Base-by-base conservation (phyloP, 2,888 invertebrate species). In the Drosophila planitibia region DNA sequence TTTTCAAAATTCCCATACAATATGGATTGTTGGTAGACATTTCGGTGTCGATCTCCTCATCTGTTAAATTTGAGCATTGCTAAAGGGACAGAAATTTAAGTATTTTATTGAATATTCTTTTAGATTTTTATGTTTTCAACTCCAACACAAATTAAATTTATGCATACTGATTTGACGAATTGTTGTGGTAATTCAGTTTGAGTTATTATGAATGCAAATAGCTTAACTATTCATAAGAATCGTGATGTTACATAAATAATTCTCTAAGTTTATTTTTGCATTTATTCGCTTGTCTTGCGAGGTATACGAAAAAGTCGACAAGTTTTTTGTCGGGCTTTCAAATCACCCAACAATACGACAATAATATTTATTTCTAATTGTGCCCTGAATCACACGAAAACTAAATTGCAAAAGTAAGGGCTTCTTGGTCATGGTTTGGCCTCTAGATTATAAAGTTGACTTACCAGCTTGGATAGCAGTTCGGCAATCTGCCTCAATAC, bases 401-500 rank as follows among this genome's bases (percentile, higher is more conserved):
- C 12, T n/a, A 12, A 44, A 1, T 22, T n/a, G 2, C 1, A 30
- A 9, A 30, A 30, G 2, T 16, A 49, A 51, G 1, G 0, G 7
- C 16, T 51, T 19, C 9, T 30, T 9, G 7, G 0, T 32, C 9
- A 10, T n/a, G 10, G 0, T n/a, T 47, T 47, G 6, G 12, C 1
- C 22, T 22, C 14, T 7, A 49, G 49, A 49, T 49, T 16, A 14
- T 9, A 25, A 41, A 32, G 5, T 51, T 1, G 28, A 74, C 83
- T 70, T 66, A 92, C 92, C 84, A 92, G 25, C 6, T 59, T 72
- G 19, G 75, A 76, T 10, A 92, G 68, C 0, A 91, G 61, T 22
- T 91, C 89, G 0, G 92, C 91, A 14, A 92, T 61, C 32, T 90
- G 76, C 39, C 72, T 89, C 0, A 92, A 58, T 1, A 71, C 73